phyloP scores from a whole-genome alignment of 2,113 vertebrate genomes.

The Microtus ochrogaster region DNA sequence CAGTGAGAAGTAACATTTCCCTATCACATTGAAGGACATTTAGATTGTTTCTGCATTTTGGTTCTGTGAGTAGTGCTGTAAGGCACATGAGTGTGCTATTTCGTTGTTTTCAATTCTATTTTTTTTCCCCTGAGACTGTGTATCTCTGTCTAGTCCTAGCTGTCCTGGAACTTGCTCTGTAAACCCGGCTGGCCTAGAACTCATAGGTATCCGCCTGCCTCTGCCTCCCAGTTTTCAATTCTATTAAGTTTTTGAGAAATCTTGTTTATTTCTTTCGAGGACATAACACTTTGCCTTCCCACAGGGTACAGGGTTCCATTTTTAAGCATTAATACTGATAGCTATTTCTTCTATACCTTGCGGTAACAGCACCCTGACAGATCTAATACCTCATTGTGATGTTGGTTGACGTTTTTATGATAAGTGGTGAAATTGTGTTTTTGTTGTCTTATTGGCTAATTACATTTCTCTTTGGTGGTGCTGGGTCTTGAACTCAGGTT shows the following conservation, averaged over 20 bases:
- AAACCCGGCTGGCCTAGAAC: not conserved
- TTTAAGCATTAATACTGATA: not conserved
- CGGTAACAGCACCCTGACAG: not conserved
- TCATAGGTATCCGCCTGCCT: not conserved
- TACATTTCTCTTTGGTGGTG: not conserved
- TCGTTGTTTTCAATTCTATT: not conserved
- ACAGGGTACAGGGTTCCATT: not conserved
- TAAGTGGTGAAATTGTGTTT: not conserved
- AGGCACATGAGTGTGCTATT: not conserved
- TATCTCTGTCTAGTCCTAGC: not conserved
- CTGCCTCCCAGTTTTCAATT: not conserved
- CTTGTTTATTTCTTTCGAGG: not conserved
- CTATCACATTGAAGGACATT: not conserved
- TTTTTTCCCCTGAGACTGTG: not conserved
- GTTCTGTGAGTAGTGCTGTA: not conserved
- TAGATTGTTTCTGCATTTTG: not conserved
- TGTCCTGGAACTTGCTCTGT: not conserved
- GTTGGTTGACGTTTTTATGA: not conserved
- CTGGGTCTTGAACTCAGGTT: not conserved
- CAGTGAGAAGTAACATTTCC: not conserved
- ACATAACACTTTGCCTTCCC: not conserved
- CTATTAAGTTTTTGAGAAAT: not conserved
- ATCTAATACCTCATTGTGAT: not conserved
- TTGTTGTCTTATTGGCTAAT: not conserved
- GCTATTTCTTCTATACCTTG: not conserved